Evolutionary conservation across 2,113 vertebrate species (phyloP).

Genomic region (Chroicocephalus ridibundus): DNA sequence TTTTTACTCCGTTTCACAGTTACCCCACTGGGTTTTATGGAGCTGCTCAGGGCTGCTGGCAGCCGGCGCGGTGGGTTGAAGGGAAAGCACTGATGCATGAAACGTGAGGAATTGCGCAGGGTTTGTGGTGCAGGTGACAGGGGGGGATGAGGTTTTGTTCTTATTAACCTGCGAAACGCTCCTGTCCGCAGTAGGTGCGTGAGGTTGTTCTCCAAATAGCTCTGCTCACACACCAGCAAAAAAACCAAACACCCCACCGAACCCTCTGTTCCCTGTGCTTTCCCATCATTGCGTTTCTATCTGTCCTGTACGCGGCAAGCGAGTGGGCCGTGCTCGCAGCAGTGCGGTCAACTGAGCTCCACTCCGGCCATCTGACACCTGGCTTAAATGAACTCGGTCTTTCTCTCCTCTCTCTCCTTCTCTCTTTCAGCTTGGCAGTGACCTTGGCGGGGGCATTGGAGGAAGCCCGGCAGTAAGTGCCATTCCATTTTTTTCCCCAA

Average conservation of each 20-base stretch:
- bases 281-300: background rate
- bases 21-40: constrained; percentile 1
- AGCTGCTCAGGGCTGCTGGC: constrained; percentile 6
- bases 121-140: background rate
- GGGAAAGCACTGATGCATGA: background rate
- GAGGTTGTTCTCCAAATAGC: background rate
- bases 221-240: background rate
- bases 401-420: constrained; percentile 75
- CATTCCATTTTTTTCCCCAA: constrained; percentile 71
- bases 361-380: constrained; percentile 49
- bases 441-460: constrained; percentile 99
- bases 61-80: background rate
- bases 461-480: constrained; percentile 99
- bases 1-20: background rate
- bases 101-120: background rate
- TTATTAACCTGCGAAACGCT: background rate
- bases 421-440: constrained; percentile 97
- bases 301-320: background rate
- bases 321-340: background rate
- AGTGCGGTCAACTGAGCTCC: background rate
- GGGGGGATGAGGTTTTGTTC: background rate
- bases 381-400: constrained; percentile 77
- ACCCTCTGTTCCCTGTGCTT: constrained; percentile 26
- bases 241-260: background rate
- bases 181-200: background rate